These are phyloP conservation scores for Macrosoma leucophasiata DNA, from an alignment of 2,888 invertebrate genomes.

Conservation along the genomic window DNA sequence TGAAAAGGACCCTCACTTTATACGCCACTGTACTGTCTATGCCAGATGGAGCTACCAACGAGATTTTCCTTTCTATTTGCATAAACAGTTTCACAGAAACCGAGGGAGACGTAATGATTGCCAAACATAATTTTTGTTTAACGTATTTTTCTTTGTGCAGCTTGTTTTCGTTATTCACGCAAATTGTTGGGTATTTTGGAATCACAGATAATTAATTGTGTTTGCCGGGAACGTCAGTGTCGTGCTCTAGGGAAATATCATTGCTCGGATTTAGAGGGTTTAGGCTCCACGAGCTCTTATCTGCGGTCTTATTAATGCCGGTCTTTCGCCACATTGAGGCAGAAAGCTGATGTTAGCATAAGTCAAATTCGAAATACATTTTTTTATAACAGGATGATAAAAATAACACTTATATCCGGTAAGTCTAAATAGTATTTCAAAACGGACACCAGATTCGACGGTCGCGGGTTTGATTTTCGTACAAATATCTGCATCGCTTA, in stretches of 20 bases:
- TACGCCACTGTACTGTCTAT: slow-evolving; percentile 40
- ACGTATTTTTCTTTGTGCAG: slow-evolving; percentile 9
- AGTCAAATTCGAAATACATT: too few species aligned
- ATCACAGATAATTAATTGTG: slow-evolving; percentile 7
- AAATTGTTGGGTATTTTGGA: slow-evolving; percentile 17
- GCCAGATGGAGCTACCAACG: slow-evolving; percentile 45
- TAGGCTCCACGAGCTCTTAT: slow-evolving; percentile 23
- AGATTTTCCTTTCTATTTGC: slow-evolving; percentile 48
- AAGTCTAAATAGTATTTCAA: too few species aligned
- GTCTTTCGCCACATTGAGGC: too few species aligned
- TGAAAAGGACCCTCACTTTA: slow-evolving; percentile 53
- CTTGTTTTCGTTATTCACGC: slow-evolving; percentile 15
- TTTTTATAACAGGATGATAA: too few species aligned
- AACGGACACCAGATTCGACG: too few species aligned
- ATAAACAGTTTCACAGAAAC: slow-evolving; percentile 49
- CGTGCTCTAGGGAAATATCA: slow-evolving; percentile 19
- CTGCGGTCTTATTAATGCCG: too few species aligned
- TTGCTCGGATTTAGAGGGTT: slow-evolving; percentile 15
- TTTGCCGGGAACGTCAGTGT: slow-evolving; percentile 18
- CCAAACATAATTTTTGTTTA: slow-evolving; percentile 19
- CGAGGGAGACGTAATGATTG: slow-evolving; percentile 35
- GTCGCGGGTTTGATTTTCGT: too few species aligned
- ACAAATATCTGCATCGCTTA: too few species aligned
- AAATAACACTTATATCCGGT: too few species aligned
- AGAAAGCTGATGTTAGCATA: too few species aligned